phyloP scores from a whole-genome alignment of 2,113 vertebrate species.

The Cranoglanis bouderius region DNA sequence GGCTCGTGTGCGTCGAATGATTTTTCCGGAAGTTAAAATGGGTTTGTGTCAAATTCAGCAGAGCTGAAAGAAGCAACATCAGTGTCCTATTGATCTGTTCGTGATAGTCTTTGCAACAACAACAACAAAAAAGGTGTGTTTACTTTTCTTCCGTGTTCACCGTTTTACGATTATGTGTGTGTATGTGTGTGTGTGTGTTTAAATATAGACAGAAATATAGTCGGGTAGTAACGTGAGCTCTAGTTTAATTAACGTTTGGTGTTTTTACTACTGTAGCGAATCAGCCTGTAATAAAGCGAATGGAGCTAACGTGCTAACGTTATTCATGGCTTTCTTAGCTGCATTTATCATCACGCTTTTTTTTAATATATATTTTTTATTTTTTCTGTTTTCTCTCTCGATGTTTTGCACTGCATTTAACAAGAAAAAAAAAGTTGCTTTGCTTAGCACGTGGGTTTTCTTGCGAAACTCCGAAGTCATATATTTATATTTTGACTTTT shows the following conservation, averaged over 20 bases:
- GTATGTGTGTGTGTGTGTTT: neutral
- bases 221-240: neutral
- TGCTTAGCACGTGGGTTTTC: neutral
- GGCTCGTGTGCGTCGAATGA: conserved; percentile 19
- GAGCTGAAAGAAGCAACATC: conserved; percentile 11
- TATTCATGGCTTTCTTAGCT: neutral
- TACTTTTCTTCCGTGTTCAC: too few relatives aligned
- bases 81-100: neutral
- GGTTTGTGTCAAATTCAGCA: conserved; percentile 49
- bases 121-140: neutral
- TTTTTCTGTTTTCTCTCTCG: too few relatives aligned
- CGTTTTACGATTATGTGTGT: neutral
- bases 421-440: conserved; percentile 3
- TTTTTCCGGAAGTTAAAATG: conserved; percentile 46
- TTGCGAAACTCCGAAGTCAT: neutral
- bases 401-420: neutral
- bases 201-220: neutral
- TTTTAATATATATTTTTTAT: too few relatives aligned
- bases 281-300: conserved; percentile 11
- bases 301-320: conserved; percentile 33
- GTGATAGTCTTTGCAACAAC: neutral
- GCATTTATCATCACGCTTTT: neutral
- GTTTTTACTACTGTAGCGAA: neutral
- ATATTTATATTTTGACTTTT: conserved; percentile 6
- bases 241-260: conserved; percentile 20